Conservation (phyloP, 2,113 vertebrate genomes). For the Prinia subflava region DNA sequence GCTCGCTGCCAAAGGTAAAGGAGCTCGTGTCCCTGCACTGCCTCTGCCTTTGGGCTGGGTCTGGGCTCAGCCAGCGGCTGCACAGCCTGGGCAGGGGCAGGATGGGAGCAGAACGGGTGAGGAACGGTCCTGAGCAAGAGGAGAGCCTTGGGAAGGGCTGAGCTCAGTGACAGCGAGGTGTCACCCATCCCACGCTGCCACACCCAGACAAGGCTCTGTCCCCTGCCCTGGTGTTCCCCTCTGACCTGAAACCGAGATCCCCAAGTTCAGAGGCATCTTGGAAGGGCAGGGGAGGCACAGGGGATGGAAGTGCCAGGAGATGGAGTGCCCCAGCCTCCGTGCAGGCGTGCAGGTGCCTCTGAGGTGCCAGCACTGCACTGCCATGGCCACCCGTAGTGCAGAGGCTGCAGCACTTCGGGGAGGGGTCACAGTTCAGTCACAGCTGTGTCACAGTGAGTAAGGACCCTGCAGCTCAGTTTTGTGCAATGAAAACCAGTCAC, state of each 20-base stretch:
- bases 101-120: background rate
- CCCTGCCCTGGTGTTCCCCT: background rate
- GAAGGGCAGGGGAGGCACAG: background rate
- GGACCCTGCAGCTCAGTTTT: fast-evolving
- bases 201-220: background rate
- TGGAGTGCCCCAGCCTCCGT: background rate
- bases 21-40: fast-evolving
- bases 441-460: fast-evolving
- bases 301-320: background rate
- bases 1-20: conserved; percentile 93
- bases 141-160: fast-evolving
- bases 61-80: background rate
- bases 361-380: background rate
- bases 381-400: fast-evolving
- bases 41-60: background rate
- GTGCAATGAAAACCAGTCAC: background rate
- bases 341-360: background rate
- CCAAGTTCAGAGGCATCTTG: background rate
- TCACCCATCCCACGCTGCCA: fast-evolving
- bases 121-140: background rate
- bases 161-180: background rate
- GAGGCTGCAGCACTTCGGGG: background rate
- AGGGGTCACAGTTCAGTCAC: background rate
- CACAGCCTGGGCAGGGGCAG: background rate
- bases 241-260: background rate